Base-by-base conservation (phyloP, 2,797 vertebrate species). In the Choloepus didactylus region DNA sequence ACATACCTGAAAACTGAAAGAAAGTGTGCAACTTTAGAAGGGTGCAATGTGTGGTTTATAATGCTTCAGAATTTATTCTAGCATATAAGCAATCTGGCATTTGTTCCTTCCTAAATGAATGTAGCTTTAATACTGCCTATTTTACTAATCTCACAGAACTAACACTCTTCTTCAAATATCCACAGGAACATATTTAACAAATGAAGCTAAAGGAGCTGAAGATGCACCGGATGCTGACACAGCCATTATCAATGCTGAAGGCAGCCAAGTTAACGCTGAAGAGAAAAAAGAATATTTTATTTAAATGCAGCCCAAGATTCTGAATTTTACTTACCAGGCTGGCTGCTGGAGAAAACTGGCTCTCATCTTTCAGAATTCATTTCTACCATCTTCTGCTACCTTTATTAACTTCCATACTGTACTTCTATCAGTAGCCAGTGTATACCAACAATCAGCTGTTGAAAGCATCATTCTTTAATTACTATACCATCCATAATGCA, bases 221-320 rank as follows among this genome's bases (percentile, higher is more conserved):
- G 99, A 99, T 94, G 99, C 99, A 96, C 99, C 99, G 7, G 99
- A 99, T 93, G 99, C 99, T n/a, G 99, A 99, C 98, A 99, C 99
- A 93, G 99, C 99, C 98, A 99, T 99, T 99, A 99, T 99, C 99
- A 99, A 99, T 97, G 99, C 99, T 92, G 99, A 99, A 98, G 99
- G 99, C 98, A 99, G 99, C 98, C 99, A 99, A 98, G 99, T 99
- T 98, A 99, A 99, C 92, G 99, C 99, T 96, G 99, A 99, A 98
- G 99, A 99, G 98, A 99, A 99, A 99, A 99, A 99, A 98, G 99
- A 99, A 98, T 99, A 99, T 98, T 99, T 99, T 98, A 99, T 99
- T 99, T 99, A 99, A 99, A 99, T 98, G 98, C 98, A 98, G 98
- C 98, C 98, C 98, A 97, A 98, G 97, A 98, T 98, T 98, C 98